phyloP scores from a whole-genome alignment of 2,797 vertebrate genomes.

The Diplodus sargus region DNA sequence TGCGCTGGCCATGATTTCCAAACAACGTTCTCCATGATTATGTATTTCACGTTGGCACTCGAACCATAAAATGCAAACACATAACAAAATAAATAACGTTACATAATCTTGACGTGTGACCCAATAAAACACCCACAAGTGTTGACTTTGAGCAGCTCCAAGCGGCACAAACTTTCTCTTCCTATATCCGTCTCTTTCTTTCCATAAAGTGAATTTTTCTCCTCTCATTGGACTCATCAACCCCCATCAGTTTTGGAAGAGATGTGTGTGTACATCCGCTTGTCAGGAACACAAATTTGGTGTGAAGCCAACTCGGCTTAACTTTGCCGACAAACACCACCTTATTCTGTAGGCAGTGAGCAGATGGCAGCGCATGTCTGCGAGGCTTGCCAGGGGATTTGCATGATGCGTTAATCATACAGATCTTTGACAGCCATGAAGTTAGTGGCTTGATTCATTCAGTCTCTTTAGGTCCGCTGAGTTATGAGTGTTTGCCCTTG shows the following conservation, averaged over 20 bases:
- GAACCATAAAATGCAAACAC: conserved; percentile 35
- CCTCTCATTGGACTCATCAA: conserved; percentile 37
- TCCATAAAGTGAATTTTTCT: conserved; percentile 34
- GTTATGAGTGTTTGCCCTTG: conserved; percentile 4
- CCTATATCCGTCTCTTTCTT: conserved; percentile 35
- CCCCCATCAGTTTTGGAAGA: conserved; percentile 52
- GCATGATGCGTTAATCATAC: conserved; percentile 65
- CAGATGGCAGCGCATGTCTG: conserved; percentile 75
- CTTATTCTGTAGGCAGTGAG: conserved; percentile 65
- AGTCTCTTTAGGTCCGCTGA: conserved; percentile 22
- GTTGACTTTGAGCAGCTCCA: conserved; percentile 43
- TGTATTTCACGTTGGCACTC: conserved; percentile 5
- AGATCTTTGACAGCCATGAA: conserved; percentile 63
- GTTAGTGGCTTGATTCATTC: conserved; percentile 56
- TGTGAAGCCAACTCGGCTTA: conserved; percentile 61
- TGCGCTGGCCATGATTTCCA: neutral
- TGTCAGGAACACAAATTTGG: conserved; percentile 75
- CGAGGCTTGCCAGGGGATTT: conserved; percentile 62
- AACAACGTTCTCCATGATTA: neutral
- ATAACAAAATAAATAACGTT: conserved; percentile 49
- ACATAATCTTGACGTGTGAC: conserved; percentile 53
- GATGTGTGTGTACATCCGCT: conserved; percentile 56
- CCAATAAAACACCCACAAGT: conserved; percentile 54
- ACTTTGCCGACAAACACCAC: conserved; percentile 67
- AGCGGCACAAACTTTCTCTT: conserved; percentile 38